These are phyloP conservation scores for Glareola pratincola DNA, from an alignment of 2,113 vertebrate species.

Conservation along the genomic window DNA sequence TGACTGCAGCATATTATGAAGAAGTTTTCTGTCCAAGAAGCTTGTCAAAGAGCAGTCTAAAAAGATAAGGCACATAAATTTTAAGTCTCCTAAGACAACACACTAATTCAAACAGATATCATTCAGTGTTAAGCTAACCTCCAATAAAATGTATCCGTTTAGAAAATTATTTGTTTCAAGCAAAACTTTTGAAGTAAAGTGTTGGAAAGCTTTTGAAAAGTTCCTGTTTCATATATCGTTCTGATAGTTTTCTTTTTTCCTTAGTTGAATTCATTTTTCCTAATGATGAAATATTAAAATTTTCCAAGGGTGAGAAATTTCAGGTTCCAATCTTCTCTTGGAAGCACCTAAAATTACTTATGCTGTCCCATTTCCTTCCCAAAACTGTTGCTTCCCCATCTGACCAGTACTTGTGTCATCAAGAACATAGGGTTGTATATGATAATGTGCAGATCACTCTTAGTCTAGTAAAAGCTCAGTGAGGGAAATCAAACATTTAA, in stretches of 20 bases:
- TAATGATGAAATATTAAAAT: neutral
- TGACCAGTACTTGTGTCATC: neutral
- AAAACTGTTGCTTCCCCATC: neutral
- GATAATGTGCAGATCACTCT: neutral
- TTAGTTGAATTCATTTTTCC: neutral
- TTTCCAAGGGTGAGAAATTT: neutral
- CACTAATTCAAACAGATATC: neutral
- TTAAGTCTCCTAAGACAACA: neutral
- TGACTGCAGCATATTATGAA: neutral
- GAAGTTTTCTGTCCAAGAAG: neutral
- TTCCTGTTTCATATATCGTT: neutral
- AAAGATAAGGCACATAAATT: neutral
- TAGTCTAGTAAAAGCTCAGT: neutral
- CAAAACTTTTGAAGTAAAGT: neutral
- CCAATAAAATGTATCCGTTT: neutral
- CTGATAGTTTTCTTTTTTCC: neutral
- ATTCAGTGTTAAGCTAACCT: neutral
- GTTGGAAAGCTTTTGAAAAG: neutral
- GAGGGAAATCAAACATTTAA: neutral
- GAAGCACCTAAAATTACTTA: neutral
- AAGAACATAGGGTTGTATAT: neutral
- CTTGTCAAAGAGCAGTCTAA: neutral
- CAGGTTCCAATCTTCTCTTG: neutral
- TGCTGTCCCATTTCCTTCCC: neutral
- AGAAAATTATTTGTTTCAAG: neutral